Base-by-base conservation (phyloP, 2,797 vertebrate species). In the Distichodus sexfasciatus region DNA sequence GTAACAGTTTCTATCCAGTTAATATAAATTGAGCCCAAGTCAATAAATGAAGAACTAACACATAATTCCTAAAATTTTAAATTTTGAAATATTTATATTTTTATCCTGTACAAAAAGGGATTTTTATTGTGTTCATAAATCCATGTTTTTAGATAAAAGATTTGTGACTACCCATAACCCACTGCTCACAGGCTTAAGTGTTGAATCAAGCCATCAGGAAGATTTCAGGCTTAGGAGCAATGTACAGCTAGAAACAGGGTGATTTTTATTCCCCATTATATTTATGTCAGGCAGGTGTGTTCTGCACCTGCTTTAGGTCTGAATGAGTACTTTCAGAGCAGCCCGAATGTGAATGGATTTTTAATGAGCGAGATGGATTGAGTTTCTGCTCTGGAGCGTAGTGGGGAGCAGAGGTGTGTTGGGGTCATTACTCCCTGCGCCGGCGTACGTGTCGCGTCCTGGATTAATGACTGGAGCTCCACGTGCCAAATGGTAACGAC, bases 301-400 rank as follows among this genome's bases (percentile, higher is more conserved):
- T 4, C 24, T 29, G n/a, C 69, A 72, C 66, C 48, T 78, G 72
- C 50, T 43, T 62, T 46, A 19, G 38, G 38, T 50, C 28, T 71
- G 28, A 58, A 66, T 43, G 65, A 29, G 15, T 35, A 38, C 67
- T 48, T 40, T 46, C 38, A n/a, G 51, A 23, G 46, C 6, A 12
- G 14, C 31, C 3, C 59, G 53, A 58, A 66, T 64, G 66, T 57
- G 65, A 69, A 75, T 69, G 65, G 54, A 48, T 15, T 55, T 59
- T 55, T 75, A 62, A 61, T 72, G 55, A 63, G 66, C 41, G n/a
- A 66, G 43, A 55, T 69, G 53, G 59, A 63, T 71, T 70, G 40
- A 47, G 36, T 62, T 69, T 62, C 35, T 26, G 50, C 48, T 55
- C 31, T 66, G 5, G 38, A 51, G 38, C 44, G 48, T 23, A 38